These are phyloP conservation scores for Zaprionus gabonicus DNA, from an alignment of 1,140 invertebrate genomes.

Conservation along the genomic window DNA sequence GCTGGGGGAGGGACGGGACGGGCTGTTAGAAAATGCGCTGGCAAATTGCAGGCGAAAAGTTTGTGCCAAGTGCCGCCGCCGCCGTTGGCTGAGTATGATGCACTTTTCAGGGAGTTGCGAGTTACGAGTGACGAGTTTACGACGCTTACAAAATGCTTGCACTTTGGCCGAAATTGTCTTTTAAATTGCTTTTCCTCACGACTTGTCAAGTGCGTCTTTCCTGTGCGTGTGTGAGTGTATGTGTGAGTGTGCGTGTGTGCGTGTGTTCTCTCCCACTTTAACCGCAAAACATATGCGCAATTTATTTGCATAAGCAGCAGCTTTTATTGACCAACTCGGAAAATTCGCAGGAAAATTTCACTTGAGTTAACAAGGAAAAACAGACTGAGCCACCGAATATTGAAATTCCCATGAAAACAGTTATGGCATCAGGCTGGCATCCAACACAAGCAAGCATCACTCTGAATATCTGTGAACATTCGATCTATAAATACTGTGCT, in stretches of 20 bases:
- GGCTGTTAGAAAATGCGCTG: not conserved
- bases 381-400: not conserved
- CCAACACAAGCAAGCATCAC: not conserved
- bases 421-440: not conserved
- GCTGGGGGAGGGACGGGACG: not conserved
- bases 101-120: slow-evolving; percentile 45
- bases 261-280: not conserved
- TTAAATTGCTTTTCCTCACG: slow-evolving; percentile 66
- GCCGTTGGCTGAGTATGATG: slow-evolving; percentile 48
- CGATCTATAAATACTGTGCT: slow-evolving; percentile 19
- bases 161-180: slow-evolving; percentile 49
- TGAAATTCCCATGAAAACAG: slow-evolving; percentile 15
- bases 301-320: slow-evolving; percentile 31
- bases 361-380: not conserved
- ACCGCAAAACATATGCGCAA: slow-evolving; percentile 42
- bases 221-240: not conserved
- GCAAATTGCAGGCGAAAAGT: slow-evolving; percentile 47
- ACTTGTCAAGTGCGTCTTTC: slow-evolving; percentile 29
- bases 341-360: slow-evolving; percentile 10
- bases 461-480: not conserved
- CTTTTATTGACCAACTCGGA: slow-evolving; percentile 14
- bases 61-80: slow-evolving; percentile 50
- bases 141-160: slow-evolving; percentile 57
- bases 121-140: slow-evolving; percentile 53
- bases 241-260: not conserved